Conservation (phyloP, 2,113 vertebrate genomes). For the Halichoeres trimaculatus region DNA sequence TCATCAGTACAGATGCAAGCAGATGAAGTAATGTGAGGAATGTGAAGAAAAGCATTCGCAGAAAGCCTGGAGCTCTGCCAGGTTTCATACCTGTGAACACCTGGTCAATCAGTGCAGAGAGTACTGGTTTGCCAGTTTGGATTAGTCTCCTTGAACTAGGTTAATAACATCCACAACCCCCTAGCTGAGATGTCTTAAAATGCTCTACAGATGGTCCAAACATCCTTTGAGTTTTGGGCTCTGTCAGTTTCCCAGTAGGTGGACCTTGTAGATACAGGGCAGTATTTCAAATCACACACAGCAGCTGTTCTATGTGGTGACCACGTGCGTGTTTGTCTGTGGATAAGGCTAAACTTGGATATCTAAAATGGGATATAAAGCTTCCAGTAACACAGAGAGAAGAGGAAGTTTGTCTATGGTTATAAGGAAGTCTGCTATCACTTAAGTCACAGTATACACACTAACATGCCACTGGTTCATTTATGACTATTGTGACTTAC, state of each 20-base stretch:
- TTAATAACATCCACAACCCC: background rate
- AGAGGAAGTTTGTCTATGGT: constrained; percentile 35
- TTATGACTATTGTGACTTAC: too few relatives aligned
- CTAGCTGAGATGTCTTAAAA: background rate
- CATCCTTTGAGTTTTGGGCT: background rate
- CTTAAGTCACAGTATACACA: background rate
- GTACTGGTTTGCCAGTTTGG: background rate
- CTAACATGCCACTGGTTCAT: background rate
- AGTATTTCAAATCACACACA: background rate
- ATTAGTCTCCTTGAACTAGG: too few relatives aligned
- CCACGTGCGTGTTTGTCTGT: background rate
- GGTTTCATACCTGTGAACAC: background rate
- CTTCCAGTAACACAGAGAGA: background rate
- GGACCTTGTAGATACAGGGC: background rate
- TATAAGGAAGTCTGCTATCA: constrained; percentile 12
- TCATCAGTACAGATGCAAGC: background rate
- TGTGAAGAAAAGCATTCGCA: background rate
- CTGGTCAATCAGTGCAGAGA: background rate
- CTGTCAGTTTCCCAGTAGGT: background rate
- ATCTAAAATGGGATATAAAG: background rate
- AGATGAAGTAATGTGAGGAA: constrained; percentile 1
- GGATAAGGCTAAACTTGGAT: background rate
- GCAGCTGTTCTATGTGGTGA: background rate
- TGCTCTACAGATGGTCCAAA: background rate
- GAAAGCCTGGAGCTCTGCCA: background rate